Evolutionary conservation across 2,113 vertebrate genomes (phyloP), one percentile per base, ranked within the genome.

Genomic region (Phyllostomus hastatus): DNA sequence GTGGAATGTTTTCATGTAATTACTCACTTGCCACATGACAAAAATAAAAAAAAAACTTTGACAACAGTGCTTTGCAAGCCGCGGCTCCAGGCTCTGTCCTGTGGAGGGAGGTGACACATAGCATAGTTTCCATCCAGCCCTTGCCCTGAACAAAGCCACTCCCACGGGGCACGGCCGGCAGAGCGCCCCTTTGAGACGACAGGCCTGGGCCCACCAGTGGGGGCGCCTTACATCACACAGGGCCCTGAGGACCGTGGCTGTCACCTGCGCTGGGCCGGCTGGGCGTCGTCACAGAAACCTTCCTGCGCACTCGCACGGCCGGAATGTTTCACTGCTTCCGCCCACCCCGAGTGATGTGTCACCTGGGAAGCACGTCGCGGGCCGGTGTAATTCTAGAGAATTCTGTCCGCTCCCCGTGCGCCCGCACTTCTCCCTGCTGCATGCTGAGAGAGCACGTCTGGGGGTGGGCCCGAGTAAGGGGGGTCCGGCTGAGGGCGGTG

Each of bases 91-190:
- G 89, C 94, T 72, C 10, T 33, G 5, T 96, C 72, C 26, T 88
- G 95, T 70, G 0, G 2, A 87, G 26, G 66, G 92, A 54, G 4
- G 2, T 79, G 93, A 87, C 90, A 19, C 52, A 59, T 0, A 84
- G 17, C 76, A 59, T 75, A 89, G 95, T 97, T 83, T 50, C 80
- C 70, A 73, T 50, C 15, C 52, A 41, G 95, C 97, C 90, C 92
- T 95, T 97, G 72, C 67, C 41, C 17, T 72, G 97, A 80, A 95
- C 90, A 86, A 89, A 59, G 75, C 72, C 41, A 61, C 67, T 92
- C 75, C 97, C 64, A 48, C 48, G 38, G 88, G 54, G 10, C 7
- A 54, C 92, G 97, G 76, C 84, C 1, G 19, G 91, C 82, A 57
- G 57, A 85, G 20, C 4, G 10, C 57, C 88, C 70, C 38, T 95